These are phyloP conservation scores for Megalops atlanticus DNA, from an alignment of 2,113 vertebrate species.

Conservation along the genomic window DNA sequence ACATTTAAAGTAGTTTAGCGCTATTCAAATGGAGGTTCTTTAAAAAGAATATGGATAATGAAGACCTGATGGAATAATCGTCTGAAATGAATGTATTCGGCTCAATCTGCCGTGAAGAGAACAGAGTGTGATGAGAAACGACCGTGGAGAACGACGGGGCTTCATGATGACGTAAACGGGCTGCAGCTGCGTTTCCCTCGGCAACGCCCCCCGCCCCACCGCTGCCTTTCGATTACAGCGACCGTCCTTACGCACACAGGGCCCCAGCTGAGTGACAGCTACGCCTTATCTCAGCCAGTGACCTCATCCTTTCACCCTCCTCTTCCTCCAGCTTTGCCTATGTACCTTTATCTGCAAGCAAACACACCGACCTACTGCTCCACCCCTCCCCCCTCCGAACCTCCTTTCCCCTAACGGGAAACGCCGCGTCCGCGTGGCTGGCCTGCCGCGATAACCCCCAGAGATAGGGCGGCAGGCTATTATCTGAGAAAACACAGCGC, in stretches of 20 bases:
- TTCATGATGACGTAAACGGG: too few relatives aligned
- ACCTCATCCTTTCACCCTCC: not conserved
- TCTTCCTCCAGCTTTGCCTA: not conserved
- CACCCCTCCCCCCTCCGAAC: not conserved
- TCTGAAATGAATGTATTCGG: too few relatives aligned
- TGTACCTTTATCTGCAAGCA: not conserved
- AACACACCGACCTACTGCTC: not conserved
- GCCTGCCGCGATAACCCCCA: conserved; percentile 14
- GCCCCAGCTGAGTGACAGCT: not conserved
- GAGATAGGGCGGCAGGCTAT: not conserved
- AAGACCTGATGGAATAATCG: too few relatives aligned
- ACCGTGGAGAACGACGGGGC: too few relatives aligned
- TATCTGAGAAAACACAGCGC: conserved; percentile 13
- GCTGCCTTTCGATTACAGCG: not conserved
- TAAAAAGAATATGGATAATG: too few relatives aligned
- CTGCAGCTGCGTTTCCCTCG: too few relatives aligned
- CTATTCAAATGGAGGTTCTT: too few relatives aligned
- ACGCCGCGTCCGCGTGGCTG: not conserved
- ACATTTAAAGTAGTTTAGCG: too few relatives aligned
- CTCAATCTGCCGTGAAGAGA: too few relatives aligned
- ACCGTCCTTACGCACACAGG: not conserved
- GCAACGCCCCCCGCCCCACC: not conserved
- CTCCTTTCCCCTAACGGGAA: not conserved
- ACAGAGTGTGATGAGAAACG: too few relatives aligned
- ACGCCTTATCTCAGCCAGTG: not conserved